Percentiles rank a stretch among this genome's conserved stretches.
Conservation (phyloP, 2,888 invertebrate genomes). For the Acronicta psi region DNA sequence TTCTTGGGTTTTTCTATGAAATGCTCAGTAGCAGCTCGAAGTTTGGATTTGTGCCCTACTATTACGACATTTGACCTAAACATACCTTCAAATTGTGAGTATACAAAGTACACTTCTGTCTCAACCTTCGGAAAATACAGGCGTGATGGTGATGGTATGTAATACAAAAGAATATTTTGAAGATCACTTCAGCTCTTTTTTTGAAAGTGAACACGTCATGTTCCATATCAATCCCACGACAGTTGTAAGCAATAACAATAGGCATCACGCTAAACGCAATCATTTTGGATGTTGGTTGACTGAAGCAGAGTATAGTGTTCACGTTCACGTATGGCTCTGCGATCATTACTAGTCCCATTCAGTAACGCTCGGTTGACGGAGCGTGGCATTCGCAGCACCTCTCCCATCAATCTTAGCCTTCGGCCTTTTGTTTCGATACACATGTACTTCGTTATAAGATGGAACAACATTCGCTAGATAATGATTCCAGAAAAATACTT, state of each 20-base stretch:
- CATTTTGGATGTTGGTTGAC: constrained; percentile 42
- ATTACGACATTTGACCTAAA: no score
- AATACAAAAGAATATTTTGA: constrained; percentile 4
- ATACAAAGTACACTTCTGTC: no score
- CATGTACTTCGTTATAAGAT: constrained; percentile 34
- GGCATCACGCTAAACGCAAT: constrained; percentile 36
- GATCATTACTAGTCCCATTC: constrained; percentile 72
- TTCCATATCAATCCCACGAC: constrained; percentile 21
- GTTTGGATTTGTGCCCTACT: no score
- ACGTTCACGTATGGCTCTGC: constrained; percentile 59
- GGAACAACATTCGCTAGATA: constrained; percentile 19
- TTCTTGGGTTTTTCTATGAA: no score
- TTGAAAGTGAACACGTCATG: constrained; percentile 29
- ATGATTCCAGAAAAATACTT: constrained; percentile 1
- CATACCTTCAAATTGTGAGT: no score
- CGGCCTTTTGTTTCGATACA: constrained; percentile 51
- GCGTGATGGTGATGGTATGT: no score
- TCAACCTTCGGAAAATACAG: no score
- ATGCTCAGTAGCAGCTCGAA: no score
- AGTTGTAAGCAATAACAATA: constrained; percentile 25
- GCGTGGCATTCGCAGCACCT: constrained; percentile 72
- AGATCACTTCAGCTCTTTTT: constrained; percentile 2
- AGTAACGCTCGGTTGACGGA: constrained; percentile 80
- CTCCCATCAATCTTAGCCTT: constrained; percentile 69
- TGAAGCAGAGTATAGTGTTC: constrained; percentile 45